A percentile compares a stretch with the other conserved stretches of the same genome.
Conservation (phyloP, 1,140 invertebrate species). For the Drosophila prosaltans region DNA sequence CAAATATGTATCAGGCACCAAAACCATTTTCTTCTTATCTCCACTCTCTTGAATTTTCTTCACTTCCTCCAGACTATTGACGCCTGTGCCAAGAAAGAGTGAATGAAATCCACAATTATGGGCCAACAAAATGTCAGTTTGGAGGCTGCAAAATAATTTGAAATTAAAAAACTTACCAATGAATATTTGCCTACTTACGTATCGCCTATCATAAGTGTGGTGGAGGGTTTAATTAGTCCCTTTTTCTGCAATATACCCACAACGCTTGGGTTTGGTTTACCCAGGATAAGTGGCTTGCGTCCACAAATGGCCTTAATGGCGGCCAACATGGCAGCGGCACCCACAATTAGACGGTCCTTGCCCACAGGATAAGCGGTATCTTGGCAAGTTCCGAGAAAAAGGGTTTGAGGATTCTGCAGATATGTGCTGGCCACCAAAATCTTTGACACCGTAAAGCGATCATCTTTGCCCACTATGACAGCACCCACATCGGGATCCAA, state of each 20-base stretch:
- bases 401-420: constrained; percentile 21
- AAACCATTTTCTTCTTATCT: constrained; percentile 14
- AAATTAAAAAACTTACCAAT: no score
- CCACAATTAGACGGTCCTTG: constrained; percentile 26
- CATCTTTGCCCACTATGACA: constrained; percentile 47
- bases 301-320: constrained; percentile 35
- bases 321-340: constrained; percentile 41
- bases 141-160: constrained; percentile 23
- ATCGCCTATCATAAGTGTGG: constrained; percentile 59
- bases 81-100: constrained; percentile 51
- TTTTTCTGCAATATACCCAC: constrained; percentile 8
- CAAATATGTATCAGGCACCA: constrained; percentile 52
- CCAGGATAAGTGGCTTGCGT: constrained; percentile 53
- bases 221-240: constrained; percentile 50
- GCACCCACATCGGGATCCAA: constrained; percentile 53
- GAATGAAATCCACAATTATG: constrained; percentile 57
- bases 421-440: constrained; percentile 48
- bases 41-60: constrained; percentile 27
- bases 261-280: constrained; percentile 63
- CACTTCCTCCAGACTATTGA: constrained; percentile 30
- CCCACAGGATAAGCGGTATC: constrained; percentile 30
- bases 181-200: constrained; percentile 45
- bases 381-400: constrained; percentile 42
- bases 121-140: constrained; percentile 56
- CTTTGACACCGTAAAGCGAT: constrained; percentile 24